Percentiles rank a stretch among this genome's conserved stretches.
phyloP scores from a whole-genome alignment of 2,888 invertebrate species.

The Cantharis flavilabris region DNA sequence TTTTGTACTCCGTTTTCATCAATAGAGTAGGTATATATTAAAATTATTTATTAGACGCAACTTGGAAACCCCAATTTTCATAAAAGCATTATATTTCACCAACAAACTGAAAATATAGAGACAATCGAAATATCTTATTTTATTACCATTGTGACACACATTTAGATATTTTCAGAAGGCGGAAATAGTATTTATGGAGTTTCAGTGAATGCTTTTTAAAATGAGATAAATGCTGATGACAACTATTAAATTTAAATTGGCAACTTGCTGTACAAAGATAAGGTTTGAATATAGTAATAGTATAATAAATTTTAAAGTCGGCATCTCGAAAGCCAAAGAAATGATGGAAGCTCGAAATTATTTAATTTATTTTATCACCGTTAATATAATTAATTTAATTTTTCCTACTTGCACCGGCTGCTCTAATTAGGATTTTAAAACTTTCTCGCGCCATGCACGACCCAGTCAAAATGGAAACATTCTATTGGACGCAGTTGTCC shows the following conservation, averaged over 20 bases:
- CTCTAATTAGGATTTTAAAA: too few species aligned
- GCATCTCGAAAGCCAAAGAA: neutral
- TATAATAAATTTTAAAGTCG: neutral
- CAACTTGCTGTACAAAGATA: neutral
- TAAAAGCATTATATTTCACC: neutral
- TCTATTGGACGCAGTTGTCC: too few species aligned
- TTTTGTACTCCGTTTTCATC: neutral
- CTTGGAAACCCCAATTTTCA: neutral
- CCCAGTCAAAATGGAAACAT: too few species aligned
- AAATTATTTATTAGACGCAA: neutral
- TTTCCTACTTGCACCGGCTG: neutral
- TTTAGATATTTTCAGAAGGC: slow-evolving; percentile 1
- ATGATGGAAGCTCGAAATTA: neutral
- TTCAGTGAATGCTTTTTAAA: neutral
- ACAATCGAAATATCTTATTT: slow-evolving; percentile 3
- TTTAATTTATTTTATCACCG: neutral
- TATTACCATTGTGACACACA: neutral
- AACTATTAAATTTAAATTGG: neutral
- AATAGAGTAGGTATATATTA: neutral
- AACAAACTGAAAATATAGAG: neutral
- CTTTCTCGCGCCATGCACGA: too few species aligned
- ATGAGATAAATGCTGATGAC: neutral
- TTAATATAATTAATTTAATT: neutral
- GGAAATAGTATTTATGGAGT: neutral
- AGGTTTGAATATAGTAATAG: neutral